Percentiles rank a stretch among this genome's conserved stretches.
Evolutionary conservation across 2,113 vertebrate genomes (phyloP).

Genomic region (Brienomyrus brachyistius): DNA sequence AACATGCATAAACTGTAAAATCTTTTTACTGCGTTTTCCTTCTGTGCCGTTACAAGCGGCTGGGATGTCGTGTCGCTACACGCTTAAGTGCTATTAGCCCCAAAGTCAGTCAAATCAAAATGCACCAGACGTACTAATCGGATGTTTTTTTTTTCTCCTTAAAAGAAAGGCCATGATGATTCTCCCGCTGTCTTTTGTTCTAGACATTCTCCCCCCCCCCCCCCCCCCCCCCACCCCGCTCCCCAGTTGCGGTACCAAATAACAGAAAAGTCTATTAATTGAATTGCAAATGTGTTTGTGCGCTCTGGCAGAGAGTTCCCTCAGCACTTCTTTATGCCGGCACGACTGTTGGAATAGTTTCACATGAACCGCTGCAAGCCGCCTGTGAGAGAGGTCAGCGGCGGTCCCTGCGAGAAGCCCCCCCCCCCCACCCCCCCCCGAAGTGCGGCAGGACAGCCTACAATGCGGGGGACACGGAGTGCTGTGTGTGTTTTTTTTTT

Average conservation of each 20-base stretch:
- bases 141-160: neutral
- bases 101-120: neutral
- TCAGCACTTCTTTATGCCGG: neutral
- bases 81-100: neutral
- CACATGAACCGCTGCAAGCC: no score
- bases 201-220: neutral
- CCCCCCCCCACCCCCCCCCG: no score
- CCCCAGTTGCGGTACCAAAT: neutral
- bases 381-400: neutral
- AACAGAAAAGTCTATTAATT: constrained; percentile 14
- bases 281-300: constrained; percentile 11
- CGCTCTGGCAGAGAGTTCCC: neutral
- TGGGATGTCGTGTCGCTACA: neutral
- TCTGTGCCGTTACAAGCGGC: neutral
- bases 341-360: neutral
- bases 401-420: neutral
- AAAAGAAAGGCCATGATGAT: neutral
- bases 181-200: neutral
- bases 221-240: no score
- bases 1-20: neutral
- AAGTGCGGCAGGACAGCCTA: no score
- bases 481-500: no score
- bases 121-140: neutral
- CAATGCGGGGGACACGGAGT: neutral
- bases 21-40: neutral